Evolutionary conservation across 2,888 invertebrate genomes (phyloP).

Genomic region (Pycnomerus fuliginosus): DNA sequence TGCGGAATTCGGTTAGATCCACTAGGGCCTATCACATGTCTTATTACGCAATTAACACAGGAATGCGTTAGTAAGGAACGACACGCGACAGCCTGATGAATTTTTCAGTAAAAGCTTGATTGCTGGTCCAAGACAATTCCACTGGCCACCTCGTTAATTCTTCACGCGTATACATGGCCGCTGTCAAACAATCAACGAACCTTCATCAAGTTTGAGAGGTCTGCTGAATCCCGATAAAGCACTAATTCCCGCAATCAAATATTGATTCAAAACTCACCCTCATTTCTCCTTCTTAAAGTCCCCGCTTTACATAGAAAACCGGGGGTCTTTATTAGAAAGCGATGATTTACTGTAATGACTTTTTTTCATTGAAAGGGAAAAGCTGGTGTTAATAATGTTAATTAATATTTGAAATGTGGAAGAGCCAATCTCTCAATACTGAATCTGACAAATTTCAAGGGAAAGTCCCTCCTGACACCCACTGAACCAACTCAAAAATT

Average conservation of each 20-base stretch:
- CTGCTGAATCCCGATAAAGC: conserved; percentile 56
- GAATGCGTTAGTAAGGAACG: conserved; percentile 13
- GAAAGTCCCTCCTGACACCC: conserved; percentile 10
- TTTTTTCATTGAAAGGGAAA: conserved; percentile 54
- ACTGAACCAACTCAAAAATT: conserved; percentile 12
- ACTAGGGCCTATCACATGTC: conserved; percentile 23
- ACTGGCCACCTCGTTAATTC: conserved; percentile 47
- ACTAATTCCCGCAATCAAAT: conserved; percentile 57
- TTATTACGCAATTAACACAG: conserved; percentile 24
- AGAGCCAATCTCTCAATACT: conserved; percentile 46
- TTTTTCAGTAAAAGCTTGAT: too few relatives aligned
- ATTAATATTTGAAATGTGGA: conserved; percentile 61
- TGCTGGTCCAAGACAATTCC: conserved; percentile 12
- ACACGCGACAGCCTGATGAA: conserved; percentile 1
- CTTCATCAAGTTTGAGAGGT: conserved; percentile 53
- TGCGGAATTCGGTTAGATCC: conserved; percentile 19
- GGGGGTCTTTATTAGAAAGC: conserved; percentile 57
- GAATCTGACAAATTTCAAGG: conserved; percentile 34
- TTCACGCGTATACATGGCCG: conserved; percentile 52
- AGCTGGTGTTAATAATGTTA: conserved; percentile 62
- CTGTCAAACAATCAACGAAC: conserved; percentile 55
- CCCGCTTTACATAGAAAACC: conserved; percentile 50
- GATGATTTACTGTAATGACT: conserved; percentile 64
- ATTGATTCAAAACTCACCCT: conserved; percentile 55
- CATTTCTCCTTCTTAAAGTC: conserved; percentile 44